Evolutionary conservation across 2,888 invertebrate species (phyloP), one percentile per base, ranked within the genome.

Genomic region (Tubulanus polymorphus): DNA sequence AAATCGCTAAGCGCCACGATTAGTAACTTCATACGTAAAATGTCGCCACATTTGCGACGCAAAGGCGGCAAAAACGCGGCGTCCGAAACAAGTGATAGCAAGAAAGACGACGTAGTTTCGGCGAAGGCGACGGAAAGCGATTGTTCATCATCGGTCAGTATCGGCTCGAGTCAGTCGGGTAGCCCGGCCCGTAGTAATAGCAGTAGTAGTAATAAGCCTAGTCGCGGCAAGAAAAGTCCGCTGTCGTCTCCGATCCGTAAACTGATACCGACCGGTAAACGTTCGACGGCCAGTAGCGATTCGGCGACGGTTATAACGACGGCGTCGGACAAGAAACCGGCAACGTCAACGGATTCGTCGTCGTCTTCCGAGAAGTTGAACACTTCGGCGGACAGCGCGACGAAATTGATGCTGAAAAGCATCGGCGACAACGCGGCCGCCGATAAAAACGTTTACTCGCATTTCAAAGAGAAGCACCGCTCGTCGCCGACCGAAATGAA

Each of bases 1-100:
- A 62, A 67, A 26, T 71, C 72, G 1, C 65, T 72, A 32, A 72
- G 74, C 52, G 64, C 64, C 15, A 73, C 72, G 60, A 72, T 75
- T 51, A 67, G 70, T 20, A 75, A 71, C 55, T 74, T 75, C 62
- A 71, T 75, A 57, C 64, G 68, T 48, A 65, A 67, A 41, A 62
- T 71, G 52, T 73, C 72, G 2, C 74, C 71, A 2, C 63, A 63
- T 28, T 51, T 69, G 23, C 57, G 59, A 5, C 54, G 70, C n/a
- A 61, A 62, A 49, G 62, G 62, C 35, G 47, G 54, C 15, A 49
- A 58, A n/a, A 57, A 55, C n/a, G 59, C n/a, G n/a, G 18, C 41
- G 15, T 41, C 41, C 6, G 41, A 41, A 41, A 5, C 20, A 15
- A 41, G 41, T 41, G 18, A 23, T 15, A 15, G 23, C 15, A n/a